Base-by-base conservation (phyloP, 2,888 invertebrate species). In the Eupeodes luniger region DNA sequence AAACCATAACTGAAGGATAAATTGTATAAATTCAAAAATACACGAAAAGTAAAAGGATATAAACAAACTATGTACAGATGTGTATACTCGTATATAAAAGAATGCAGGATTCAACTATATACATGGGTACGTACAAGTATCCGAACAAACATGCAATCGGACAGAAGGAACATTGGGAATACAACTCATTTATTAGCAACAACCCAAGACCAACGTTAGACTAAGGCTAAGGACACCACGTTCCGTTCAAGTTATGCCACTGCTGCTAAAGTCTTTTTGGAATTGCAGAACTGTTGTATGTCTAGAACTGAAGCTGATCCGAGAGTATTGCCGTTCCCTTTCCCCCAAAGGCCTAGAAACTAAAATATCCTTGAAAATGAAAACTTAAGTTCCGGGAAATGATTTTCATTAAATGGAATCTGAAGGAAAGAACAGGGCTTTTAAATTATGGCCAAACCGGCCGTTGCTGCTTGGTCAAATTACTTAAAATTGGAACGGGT, bases 361-460 rank as follows among this genome's bases (percentile, higher is more conserved):
- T 62, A 51, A 78, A 87, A 81, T 69, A 81, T 78, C 53, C 78
- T 88, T 81, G 69, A 70, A 78, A 84, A 77, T 81, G 64, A 70
- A 75, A 84, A 81, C 74, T 67, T 57, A 70, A 75, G 85, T 64
- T 76, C 67, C 67, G 66, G 72, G 77, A 83, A 87, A 87, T 81
- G 62, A 87, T 87, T 88, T 88, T 81, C 88, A 81, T 85, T 88
- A 85, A 78, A 82, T 40, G 69, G 57, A 75, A 75, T 49, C 57
- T 57, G 49, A 12, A 70, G 62, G 40, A 70, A 61, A 14, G 27
- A 19, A 53, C 59, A 55, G 81, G 81, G 74, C 75, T 85, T 85
- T 88, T 88, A 88, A 88, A 85, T 88, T 85, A 88, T 79, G 69
- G 78, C 78, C 75, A 47, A 77, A 51, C 87, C 72, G 75, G 49